phyloP scores from a whole-genome alignment of 2,113 vertebrate species.

The Pachycephala philippinensis region DNA sequence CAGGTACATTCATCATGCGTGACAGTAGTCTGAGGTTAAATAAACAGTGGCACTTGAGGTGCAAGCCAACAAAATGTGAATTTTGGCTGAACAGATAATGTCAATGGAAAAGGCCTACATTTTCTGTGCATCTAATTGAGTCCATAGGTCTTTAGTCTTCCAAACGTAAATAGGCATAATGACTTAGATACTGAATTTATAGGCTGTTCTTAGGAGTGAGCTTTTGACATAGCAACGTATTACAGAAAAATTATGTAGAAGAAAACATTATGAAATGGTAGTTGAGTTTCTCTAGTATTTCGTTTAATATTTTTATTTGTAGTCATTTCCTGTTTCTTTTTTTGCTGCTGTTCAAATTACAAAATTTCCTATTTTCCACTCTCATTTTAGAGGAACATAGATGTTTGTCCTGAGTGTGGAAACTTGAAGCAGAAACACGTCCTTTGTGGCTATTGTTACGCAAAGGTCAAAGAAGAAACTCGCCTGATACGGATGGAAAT shows the following conservation, averaged over 20 bases:
- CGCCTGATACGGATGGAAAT: slow-evolving; percentile 80
- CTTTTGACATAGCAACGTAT: neutral
- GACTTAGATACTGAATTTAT: neutral
- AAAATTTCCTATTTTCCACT: neutral
- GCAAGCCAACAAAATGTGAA: neutral
- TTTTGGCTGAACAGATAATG: neutral
- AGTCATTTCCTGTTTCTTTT: neutral
- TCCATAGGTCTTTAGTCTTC: neutral
- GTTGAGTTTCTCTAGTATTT: neutral
- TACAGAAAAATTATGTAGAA: neutral
- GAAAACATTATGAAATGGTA: neutral
- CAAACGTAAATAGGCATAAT: neutral
- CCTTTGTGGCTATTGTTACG: slow-evolving; percentile 90
- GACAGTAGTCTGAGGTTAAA: neutral
- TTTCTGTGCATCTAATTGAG: neutral
- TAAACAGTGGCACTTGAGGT: neutral
- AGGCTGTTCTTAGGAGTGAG: neutral
- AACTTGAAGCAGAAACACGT: slow-evolving; percentile 90
- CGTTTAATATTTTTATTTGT: neutral
- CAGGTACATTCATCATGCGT: rapidly evolving
- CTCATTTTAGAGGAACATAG: slow-evolving; percentile 83
- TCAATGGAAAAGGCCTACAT: neutral
- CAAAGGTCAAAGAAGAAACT: slow-evolving; percentile 85
- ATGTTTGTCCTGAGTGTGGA: slow-evolving; percentile 88
- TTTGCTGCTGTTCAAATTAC: neutral